These are phyloP conservation scores for Vannuccia rotundouncinata DNA, from an alignment of 2,888 invertebrate species.

Conservation along the genomic window DNA sequence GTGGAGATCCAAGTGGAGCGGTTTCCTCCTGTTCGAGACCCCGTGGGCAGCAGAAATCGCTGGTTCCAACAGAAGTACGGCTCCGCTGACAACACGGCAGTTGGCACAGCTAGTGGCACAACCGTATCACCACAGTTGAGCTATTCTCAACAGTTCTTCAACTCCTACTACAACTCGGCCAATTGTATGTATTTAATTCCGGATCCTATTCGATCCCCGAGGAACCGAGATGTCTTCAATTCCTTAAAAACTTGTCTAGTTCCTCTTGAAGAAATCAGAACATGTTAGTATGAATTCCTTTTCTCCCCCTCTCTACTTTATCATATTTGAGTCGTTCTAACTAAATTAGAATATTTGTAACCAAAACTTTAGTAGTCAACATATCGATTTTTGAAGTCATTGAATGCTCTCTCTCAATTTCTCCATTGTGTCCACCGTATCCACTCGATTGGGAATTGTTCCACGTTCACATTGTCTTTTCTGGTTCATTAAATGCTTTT, in stretches of 20 bases:
- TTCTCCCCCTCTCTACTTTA: no score
- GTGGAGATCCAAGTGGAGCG: background rate
- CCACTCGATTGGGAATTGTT: no score
- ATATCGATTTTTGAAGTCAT: no score
- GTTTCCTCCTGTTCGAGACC: background rate
- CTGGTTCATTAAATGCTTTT: no score
- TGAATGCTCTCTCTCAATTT: no score
- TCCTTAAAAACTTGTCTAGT: constrained; percentile 32
- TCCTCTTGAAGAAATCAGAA: background rate
- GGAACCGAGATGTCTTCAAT: constrained; percentile 28
- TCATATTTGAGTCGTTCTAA: no score
- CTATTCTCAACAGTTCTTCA: background rate
- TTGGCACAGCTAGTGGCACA: background rate
- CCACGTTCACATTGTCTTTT: no score
- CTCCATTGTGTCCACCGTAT: no score
- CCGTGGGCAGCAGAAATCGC: background rate
- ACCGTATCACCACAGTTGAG: background rate
- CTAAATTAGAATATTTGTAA: no score
- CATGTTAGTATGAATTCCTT: no score
- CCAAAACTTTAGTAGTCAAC: no score
- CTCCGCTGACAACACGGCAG: background rate
- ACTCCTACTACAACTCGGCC: background rate
- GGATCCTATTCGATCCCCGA: constrained; percentile 30
- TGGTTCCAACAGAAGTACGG: background rate
- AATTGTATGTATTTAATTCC: constrained; percentile 21